Evolutionary conservation across 2,888 invertebrate species (phyloP).

Genomic region (Bombylius discolor): DNA sequence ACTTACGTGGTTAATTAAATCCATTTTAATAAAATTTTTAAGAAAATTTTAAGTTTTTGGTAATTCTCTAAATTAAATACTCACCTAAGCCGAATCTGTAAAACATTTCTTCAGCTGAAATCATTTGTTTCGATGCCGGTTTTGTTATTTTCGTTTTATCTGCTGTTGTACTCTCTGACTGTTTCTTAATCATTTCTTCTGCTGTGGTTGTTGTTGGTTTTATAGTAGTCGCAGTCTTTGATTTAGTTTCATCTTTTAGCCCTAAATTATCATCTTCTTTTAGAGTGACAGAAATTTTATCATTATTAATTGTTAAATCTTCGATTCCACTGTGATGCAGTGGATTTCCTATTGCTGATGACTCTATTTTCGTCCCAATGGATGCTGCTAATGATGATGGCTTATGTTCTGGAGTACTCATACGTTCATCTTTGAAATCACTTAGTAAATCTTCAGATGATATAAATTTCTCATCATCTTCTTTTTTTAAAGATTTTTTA

Average conservation of each 20-base stretch:
- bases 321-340: background rate
- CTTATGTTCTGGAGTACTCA: background rate
- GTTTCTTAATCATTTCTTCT: background rate
- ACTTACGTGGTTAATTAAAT: too few relatives aligned
- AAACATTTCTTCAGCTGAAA: slow-evolving; percentile 48
- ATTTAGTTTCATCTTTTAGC: too few relatives aligned
- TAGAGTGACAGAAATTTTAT: too few relatives aligned
- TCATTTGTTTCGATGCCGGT: slow-evolving; percentile 19
- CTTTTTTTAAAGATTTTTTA: slow-evolving; percentile 19
- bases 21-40: too few relatives aligned
- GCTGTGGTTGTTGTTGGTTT: slow-evolving; percentile 4
- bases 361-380: background rate
- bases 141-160: background rate
- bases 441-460: slow-evolving; percentile 34
- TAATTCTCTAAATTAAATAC: slow-evolving; percentile 22
- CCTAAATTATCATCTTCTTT: too few relatives aligned
- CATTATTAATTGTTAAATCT: background rate
- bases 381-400: background rate
- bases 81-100: slow-evolving; percentile 53
- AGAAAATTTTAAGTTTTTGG: too few relatives aligned
- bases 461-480: slow-evolving; percentile 35
- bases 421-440: slow-evolving; percentile 28
- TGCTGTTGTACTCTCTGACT: too few relatives aligned
- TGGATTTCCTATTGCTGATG: background rate
- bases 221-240: too few relatives aligned